phyloP scores from a whole-genome alignment of 2,113 vertebrate species.

The Otis tarda region DNA sequence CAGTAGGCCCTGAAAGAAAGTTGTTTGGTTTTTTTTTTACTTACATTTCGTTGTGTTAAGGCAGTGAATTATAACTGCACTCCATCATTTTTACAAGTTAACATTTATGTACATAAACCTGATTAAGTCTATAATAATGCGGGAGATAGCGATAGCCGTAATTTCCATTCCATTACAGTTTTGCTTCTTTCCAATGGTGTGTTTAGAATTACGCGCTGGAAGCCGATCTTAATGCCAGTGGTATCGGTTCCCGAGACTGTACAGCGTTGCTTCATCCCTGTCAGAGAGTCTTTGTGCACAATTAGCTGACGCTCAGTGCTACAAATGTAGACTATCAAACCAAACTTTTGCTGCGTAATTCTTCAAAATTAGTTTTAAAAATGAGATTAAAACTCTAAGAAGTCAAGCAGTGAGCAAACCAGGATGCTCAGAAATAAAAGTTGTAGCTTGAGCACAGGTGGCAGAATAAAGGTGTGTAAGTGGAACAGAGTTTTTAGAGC shows the following conservation, averaged over 20 bases:
- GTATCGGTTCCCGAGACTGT: not conserved
- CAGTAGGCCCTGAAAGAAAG: not conserved
- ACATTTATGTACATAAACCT: slow-evolving; percentile 12
- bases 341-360: not conserved
- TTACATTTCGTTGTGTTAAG: not conserved
- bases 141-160: not conserved
- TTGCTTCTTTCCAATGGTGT: not conserved
- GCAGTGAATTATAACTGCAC: not conserved
- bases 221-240: not conserved
- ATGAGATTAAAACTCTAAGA: not conserved
- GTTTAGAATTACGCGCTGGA: not conserved
- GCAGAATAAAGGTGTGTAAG: not conserved
- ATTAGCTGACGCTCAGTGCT: not conserved
- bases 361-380: not conserved
- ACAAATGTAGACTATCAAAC: not conserved
- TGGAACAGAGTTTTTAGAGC: rapidly evolving
- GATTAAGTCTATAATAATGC: slow-evolving; percentile 7
- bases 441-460: not conserved
- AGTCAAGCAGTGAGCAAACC: not conserved
- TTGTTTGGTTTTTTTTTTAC: not conserved
- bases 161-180: slow-evolving; percentile 27
- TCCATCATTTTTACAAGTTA: not conserved
- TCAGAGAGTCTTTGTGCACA: not conserved
- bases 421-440: not conserved
- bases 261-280: not conserved